Base-by-base conservation (phyloP, 2,888 invertebrate genomes). In the Ramazzottius varieornatus region DNA sequence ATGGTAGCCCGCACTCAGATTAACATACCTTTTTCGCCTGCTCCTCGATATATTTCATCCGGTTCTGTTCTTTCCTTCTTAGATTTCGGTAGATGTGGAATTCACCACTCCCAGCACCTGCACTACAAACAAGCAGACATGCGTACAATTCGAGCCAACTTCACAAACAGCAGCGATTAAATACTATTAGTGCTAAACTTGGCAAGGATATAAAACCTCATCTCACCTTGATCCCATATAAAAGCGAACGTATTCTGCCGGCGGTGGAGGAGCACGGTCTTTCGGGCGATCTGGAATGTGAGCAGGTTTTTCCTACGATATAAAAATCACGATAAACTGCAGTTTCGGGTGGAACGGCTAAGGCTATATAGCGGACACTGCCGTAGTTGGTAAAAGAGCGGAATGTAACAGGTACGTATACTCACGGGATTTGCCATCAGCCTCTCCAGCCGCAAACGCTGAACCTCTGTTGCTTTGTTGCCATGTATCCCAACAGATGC, bases 101-200 rank as follows among this genome's bases (percentile, higher is more conserved):
- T 77, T 98, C 98, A 8, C 98, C 96, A 68, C 93, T 93, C 1
- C 98, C 98, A 34, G 96, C 98, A 29, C 98, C 98, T 33, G 98
- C 98, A 79, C 93, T 92, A 29, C 20, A 13, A 54, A 54, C 4
- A 54, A 54, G 20, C 20, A 8, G 20, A 40, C 40, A 20, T n/a
- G n/a, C n/a, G n/a, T n/a, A n/a, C n/a, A n/a, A n/a, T n/a, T n/a
- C n/a, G n/a, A n/a, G n/a, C n/a, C n/a, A n/a, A n/a, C n/a, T n/a
- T n/a, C n/a, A n/a, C n/a, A n/a, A n/a, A n/a, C n/a, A n/a, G n/a
- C n/a, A n/a, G n/a, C n/a, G n/a, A n/a, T n/a, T n/a, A n/a, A n/a
- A n/a, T n/a, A n/a, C n/a, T n/a, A n/a, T n/a, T n/a, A n/a, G n/a
- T n/a, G n/a, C n/a, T n/a, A n/a, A n/a, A n/a, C n/a, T n/a, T n/a